Evolutionary conservation across 2,888 invertebrate species (phyloP), one percentile per base, ranked within the genome.

Genomic region (Pollenia labialis): DNA sequence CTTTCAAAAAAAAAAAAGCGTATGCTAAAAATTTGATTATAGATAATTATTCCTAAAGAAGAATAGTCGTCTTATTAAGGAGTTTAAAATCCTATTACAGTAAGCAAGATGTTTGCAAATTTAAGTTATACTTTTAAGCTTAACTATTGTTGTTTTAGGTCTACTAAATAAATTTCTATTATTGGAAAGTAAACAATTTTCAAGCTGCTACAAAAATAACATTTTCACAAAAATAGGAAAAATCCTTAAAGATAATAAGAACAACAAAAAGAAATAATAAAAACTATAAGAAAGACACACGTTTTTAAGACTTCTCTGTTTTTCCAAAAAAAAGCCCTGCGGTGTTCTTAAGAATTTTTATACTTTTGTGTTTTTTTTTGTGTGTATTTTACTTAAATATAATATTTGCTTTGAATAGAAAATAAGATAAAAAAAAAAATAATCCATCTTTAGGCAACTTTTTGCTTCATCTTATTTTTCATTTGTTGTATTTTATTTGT

Each of bases 261-360:
- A 58, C 9, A 69, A 60, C 44, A 68, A 42, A 18, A 60, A 44
- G 42, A 60, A 48, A 9, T 60, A 60, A 16, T 18, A 44, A 32
- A 71, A 46, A 71, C 58, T 60, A 54, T 40, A 54, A 54, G 16
- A 83, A 16, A 54, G 23, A 64, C 52, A 56, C 32, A 32, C 32
- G 32, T 32, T 75, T 62, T 72, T 46, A 54, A 64, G 40, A 18
- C 7, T 54, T 46, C 56, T 4, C 18, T 23, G 11, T 71, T 42
- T 50, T 71, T 10, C 10, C 48, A 32, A 32, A 32, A 32, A 23
- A 54, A 72, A 83, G 77, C 56, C 83, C 83, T 83, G 77, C 32
- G 71, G 83, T 42, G 77, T 72, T 77, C 83, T 83, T 83, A 64
- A 72, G 64, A 77, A 77, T 18, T 71, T 82, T 8, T 52, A 52